Base-by-base conservation (phyloP, 2,113 vertebrate species). In the Neolamprologus tretocephalus region DNA sequence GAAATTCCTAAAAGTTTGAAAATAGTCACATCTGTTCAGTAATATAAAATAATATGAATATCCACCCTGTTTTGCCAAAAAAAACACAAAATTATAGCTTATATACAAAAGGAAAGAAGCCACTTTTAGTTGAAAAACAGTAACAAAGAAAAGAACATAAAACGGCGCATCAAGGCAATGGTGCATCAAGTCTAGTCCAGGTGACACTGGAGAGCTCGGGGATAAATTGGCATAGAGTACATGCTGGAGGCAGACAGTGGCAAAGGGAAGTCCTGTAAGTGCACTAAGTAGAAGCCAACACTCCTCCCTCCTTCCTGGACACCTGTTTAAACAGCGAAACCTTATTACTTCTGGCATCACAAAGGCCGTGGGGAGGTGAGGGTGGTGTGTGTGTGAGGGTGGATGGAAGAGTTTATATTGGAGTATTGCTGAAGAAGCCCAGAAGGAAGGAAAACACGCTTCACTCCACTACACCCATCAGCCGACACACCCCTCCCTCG, bases 401-500 rank as follows among this genome's bases (percentile, higher is more conserved):
- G 68, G 21, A 45, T 75, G 71, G 71, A 75, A 49, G 17, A 80
- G 78, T 85, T 26, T 89, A 83, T 49, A 40, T 61, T 55, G 55
- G 85, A 85, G 83, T 95, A 94, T 94, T 94, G 94, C 91, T 89
- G 89, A 93, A 91, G 93, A 91, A 91, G 93, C 93, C 85, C 57
- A 66, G 45, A 71, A 58, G 80, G 55, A 86, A 80, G 81, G 80
- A 33, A 75, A 71, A 63, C n/a, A 80, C 3, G 73, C 86, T 88
- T 98, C 95, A 98, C 93, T 97, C 97, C 85, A 92, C 94, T 3
- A 95, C 94, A 87, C 94, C 98, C 90, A 96, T 97, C 93, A 99
- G 96, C 33, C 98, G 97, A 94, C 99, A 99, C 88, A 99, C 98
- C 51, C 99, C 99, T 91, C 99, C 99, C 97, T 99, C 99, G 40